Evolutionary conservation across 1,140 invertebrate species (phyloP).

Genomic region (Tetramorium simillimum): DNA sequence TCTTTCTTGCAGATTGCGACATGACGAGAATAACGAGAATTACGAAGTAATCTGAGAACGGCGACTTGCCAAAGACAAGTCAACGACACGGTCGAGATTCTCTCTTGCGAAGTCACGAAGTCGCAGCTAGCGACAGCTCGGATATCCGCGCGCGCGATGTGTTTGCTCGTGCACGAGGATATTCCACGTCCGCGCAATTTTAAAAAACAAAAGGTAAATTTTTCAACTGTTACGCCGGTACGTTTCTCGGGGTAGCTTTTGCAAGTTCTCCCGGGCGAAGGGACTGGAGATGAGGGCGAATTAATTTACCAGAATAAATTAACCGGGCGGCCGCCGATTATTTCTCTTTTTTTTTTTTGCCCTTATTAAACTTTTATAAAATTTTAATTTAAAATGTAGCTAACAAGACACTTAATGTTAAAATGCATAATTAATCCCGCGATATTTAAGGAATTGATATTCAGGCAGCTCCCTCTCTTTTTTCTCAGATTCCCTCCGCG

Average conservation of each 20-base stretch:
- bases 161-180: background rate
- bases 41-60: conserved; percentile 23
- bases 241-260: background rate
- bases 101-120: conserved; percentile 16
- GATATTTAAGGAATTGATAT: background rate
- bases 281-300: background rate
- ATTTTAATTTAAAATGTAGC: background rate
- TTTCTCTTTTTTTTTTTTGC: background rate
- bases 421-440: background rate
- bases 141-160: background rate
- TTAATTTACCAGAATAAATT: conserved; percentile 4
- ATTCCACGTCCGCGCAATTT: background rate
- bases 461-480: no score
- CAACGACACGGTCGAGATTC: conserved; percentile 1
- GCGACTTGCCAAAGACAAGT: background rate
- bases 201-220: background rate
- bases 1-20: conserved; percentile 37
- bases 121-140: background rate
- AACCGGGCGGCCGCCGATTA: no score
- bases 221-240: background rate
- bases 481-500: conserved; percentile 4
- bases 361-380: background rate
- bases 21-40: conserved; percentile 40
- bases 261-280: background rate
- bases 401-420: background rate